phyloP scores from a whole-genome alignment of 2,113 vertebrate species.

The Muscicapa adusta region DNA sequence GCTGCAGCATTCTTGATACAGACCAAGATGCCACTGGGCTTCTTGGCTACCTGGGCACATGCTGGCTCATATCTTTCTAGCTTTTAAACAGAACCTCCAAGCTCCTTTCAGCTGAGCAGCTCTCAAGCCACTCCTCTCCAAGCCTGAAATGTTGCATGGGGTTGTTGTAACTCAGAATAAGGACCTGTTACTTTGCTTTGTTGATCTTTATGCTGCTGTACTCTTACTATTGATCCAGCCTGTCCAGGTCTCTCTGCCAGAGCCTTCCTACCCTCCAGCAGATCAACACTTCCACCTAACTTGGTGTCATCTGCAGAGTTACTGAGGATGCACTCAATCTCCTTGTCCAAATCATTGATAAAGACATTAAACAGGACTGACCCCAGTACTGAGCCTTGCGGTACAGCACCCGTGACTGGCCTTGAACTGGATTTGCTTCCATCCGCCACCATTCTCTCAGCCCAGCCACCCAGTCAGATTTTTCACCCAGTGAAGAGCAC shows the following conservation, averaged over 20 bases:
- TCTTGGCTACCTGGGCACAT: neutral
- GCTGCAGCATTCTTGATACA: neutral
- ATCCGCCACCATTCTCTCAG: neutral
- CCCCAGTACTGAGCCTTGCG: neutral
- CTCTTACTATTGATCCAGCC: neutral
- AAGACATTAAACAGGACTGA: neutral
- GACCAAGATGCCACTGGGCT: neutral
- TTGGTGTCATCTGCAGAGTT: neutral
- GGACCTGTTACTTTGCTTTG: neutral
- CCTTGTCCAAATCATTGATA: neutral
- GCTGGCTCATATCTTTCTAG: neutral
- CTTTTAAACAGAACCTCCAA: neutral
- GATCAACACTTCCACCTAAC: neutral
- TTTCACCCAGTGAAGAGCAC: neutral
- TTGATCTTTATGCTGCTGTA: neutral
- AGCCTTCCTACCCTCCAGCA: neutral
- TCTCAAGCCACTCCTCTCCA: neutral
- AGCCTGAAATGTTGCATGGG: neutral
- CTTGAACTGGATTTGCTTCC: neutral
- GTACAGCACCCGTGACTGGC: accelerated
- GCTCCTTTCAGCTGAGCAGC: neutral
- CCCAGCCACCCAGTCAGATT: neutral
- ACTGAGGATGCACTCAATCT: neutral
- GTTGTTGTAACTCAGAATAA: neutral
- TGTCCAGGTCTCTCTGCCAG: neutral